Percentiles rank a stretch among this genome's conserved stretches.
phyloP scores from a whole-genome alignment of 2,888 invertebrate species.

The Bellardia bayeri region DNA sequence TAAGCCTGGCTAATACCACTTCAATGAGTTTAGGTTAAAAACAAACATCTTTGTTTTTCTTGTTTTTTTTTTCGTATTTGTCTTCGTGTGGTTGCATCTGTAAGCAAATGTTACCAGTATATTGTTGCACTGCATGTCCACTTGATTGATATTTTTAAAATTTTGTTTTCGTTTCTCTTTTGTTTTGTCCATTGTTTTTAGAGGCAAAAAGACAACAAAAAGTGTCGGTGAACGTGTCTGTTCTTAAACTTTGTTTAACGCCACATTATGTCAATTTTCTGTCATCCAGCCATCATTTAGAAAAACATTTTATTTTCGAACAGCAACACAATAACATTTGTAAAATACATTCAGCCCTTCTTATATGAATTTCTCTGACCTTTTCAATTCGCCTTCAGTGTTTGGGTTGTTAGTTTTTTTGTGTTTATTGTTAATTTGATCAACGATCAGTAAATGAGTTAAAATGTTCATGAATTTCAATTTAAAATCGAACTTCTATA shows the following conservation, averaged over 20 bases:
- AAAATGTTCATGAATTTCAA: neutral
- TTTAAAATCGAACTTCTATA: neutral
- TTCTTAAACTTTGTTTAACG: slow-evolving; percentile 81
- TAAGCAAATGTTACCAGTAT: slow-evolving; percentile 57
- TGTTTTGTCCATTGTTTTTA: slow-evolving; percentile 43
- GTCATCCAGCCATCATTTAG: slow-evolving; percentile 74
- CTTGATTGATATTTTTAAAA: slow-evolving; percentile 77
- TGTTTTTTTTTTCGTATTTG: slow-evolving; percentile 29
- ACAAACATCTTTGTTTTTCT: slow-evolving; percentile 56
- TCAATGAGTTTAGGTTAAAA: slow-evolving; percentile 55
- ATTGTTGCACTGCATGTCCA: slow-evolving; percentile 58
- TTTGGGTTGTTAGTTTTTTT: neutral
- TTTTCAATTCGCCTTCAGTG: slow-evolving; percentile 56
- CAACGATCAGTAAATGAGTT: slow-evolving; percentile 23
- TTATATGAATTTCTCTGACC: slow-evolving; percentile 2
- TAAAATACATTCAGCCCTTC: neutral
- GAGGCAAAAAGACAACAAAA: slow-evolving; percentile 17
- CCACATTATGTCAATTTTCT: slow-evolving; percentile 83
- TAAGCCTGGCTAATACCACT: slow-evolving; percentile 65
- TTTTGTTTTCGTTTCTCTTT: slow-evolving; percentile 37
- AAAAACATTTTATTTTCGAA: slow-evolving; percentile 31
- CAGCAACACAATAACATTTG: neutral
- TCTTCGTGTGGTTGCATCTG: slow-evolving; percentile 63
- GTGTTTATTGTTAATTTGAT: slow-evolving; percentile 39
- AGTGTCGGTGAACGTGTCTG: slow-evolving; percentile 59